Conservation (phyloP, 2,888 invertebrate genomes). For the Meteorus colon region DNA sequence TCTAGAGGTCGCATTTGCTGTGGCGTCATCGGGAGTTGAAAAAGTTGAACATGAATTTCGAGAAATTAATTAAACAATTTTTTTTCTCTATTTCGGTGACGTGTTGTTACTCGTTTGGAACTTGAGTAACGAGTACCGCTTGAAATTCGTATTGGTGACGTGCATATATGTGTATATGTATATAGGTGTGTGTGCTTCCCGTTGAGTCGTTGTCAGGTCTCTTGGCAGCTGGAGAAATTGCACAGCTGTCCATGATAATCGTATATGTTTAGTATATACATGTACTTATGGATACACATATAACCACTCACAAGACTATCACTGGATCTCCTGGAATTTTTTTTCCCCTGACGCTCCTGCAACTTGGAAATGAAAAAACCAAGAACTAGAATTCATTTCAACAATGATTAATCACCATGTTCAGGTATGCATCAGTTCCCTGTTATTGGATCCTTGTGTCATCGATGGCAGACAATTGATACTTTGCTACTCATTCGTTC, state of each 20-base stretch:
- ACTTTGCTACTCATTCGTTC: too few species aligned
- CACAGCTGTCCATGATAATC: slow-evolving; percentile 46
- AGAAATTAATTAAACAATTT: slow-evolving; percentile 4
- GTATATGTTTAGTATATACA: background rate
- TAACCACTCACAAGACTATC: slow-evolving; percentile 4
- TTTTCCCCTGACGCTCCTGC: background rate
- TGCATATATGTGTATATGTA: slow-evolving; percentile 3
- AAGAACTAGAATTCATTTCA: background rate
- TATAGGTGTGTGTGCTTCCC: background rate
- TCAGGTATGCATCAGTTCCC: too few species aligned
- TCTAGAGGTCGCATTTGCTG: background rate
- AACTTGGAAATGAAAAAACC: background rate
- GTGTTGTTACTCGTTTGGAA: background rate
- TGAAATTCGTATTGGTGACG: slow-evolving; percentile 1
- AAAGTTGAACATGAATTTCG: slow-evolving; percentile 1
- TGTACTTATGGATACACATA: background rate
- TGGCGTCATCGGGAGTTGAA: slow-evolving; percentile 1
- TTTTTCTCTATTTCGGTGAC: background rate
- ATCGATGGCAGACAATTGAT: too few species aligned
- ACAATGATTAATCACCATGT: background rate
- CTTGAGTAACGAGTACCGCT: background rate
- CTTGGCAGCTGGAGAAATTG: slow-evolving; percentile 51
- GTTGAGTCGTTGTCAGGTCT: slow-evolving; percentile 15
- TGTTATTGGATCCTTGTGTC: too few species aligned
- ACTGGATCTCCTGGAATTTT: background rate